Percentiles rank a stretch among this genome's conserved stretches.
phyloP scores from a whole-genome alignment of 2,888 invertebrate species.

The Platynereis dumerilii region DNA sequence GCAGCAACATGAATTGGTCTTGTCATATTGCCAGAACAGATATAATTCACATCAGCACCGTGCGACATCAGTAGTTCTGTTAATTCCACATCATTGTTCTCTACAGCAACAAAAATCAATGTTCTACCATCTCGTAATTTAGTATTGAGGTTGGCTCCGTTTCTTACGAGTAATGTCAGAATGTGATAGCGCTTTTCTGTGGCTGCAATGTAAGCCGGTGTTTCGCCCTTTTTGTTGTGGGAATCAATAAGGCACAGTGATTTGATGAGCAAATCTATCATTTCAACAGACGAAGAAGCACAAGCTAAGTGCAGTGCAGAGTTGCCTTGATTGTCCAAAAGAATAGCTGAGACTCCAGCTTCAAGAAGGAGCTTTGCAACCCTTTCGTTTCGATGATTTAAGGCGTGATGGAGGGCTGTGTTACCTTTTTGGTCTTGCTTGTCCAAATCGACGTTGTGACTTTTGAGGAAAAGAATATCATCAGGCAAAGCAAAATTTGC shows the following conservation, averaged over 20 bases:
- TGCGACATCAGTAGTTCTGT: constrained; percentile 18
- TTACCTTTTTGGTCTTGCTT: constrained; percentile 19
- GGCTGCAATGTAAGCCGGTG: constrained; percentile 22
- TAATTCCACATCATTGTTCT: constrained; percentile 11
- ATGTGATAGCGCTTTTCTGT: constrained; percentile 7
- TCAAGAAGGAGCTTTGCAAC: constrained; percentile 16
- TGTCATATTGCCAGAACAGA: constrained; percentile 4
- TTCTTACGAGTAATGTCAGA: constrained; percentile 11
- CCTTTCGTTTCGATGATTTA: constrained; percentile 10
- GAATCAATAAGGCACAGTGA: constrained; percentile 15
- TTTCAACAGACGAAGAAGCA: constrained; percentile 15
- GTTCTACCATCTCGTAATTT: constrained; percentile 20
- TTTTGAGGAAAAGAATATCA: constrained; percentile 19
- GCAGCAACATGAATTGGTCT: constrained; percentile 13
- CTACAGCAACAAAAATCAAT: constrained; percentile 11
- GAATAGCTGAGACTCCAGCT: constrained; percentile 11
- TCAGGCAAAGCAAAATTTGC: constrained; percentile 15
- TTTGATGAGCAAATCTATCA: constrained; percentile 11
- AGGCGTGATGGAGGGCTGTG: constrained; percentile 21
- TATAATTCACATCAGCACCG: constrained; percentile 20
- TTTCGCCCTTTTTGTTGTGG: constrained; percentile 18
- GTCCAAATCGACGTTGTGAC: constrained; percentile 15
- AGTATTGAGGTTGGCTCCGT: constrained; percentile 15
- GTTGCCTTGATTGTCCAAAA: constrained; percentile 22
- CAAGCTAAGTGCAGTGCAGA: constrained; percentile 20